These are phyloP conservation scores for Tetranychus truncatus DNA, from an alignment of 2,888 invertebrate genomes.

Conservation along the genomic window DNA sequence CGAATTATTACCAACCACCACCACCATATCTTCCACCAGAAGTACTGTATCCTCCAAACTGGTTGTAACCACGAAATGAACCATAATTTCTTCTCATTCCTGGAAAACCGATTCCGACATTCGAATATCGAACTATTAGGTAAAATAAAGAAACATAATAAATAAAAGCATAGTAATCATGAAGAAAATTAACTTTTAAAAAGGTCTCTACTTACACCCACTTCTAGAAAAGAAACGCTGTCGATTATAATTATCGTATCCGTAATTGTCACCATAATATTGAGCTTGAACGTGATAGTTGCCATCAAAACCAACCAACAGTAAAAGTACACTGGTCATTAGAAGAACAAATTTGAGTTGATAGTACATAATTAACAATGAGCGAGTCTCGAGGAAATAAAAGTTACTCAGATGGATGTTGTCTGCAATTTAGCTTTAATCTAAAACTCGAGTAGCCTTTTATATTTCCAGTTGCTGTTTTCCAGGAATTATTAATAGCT, in stretches of 20 bases:
- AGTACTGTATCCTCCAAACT: background rate
- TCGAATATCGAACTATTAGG: background rate
- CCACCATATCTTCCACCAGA: background rate
- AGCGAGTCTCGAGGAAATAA: no score
- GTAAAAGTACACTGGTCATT: no score
- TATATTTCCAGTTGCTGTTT: no score
- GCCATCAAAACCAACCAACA: no score
- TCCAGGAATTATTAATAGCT: no score
- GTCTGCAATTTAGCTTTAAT: no score
- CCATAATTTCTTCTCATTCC: background rate
- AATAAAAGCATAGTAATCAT: background rate
- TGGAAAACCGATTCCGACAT: background rate
- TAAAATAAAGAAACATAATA: background rate
- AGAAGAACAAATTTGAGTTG: no score
- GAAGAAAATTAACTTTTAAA: background rate
- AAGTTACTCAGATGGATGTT: no score
- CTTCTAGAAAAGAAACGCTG: background rate
- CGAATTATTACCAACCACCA: no score
- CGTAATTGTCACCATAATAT: background rate
- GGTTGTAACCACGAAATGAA: background rate
- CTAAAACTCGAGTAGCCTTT: no score
- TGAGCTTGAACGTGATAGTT: background rate
- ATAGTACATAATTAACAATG: no score
- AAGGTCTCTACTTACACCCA: background rate
- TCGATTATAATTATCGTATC: background rate